phyloP scores from a whole-genome alignment of 2,888 invertebrate genomes.

The Actias luna region DNA sequence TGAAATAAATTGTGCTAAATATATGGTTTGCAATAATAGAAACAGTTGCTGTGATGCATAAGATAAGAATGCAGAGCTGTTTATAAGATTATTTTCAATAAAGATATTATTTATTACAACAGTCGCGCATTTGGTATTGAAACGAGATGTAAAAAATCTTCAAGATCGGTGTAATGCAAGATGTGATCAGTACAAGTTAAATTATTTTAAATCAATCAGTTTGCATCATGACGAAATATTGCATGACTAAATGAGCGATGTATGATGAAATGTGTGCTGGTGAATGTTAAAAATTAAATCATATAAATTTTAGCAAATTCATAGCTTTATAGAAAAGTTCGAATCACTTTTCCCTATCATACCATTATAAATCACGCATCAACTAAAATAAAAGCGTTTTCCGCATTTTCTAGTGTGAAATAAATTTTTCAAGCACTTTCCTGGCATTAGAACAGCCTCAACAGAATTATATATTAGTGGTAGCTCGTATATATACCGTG shows the following conservation, averaged over 20 bases:
- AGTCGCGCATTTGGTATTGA: not conserved
- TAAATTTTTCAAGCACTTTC: not conserved
- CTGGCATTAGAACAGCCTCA: not conserved
- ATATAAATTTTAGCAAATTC: too few species aligned
- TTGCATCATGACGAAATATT: too few species aligned
- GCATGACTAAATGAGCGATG: too few species aligned
- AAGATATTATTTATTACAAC: not conserved
- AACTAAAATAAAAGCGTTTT: too few species aligned
- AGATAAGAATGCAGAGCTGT: not conserved
- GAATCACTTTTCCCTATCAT: not conserved
- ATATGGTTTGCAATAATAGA: not conserved
- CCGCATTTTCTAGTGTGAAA: not conserved
- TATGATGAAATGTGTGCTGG: too few species aligned
- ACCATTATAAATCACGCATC: not conserved
- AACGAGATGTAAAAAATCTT: not conserved
- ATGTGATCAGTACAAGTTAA: not conserved
- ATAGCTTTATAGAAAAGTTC: too few species aligned
- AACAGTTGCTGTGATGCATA: slow-evolving; percentile 7
- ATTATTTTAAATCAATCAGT: too few species aligned
- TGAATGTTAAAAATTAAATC: too few species aligned
- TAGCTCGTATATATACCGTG: too few species aligned
- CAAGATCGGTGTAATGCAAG: not conserved
- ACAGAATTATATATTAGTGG: not conserved
- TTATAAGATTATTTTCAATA: slow-evolving; percentile 5
- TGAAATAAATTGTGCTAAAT: not conserved